phyloP scores from a whole-genome alignment of 1,140 invertebrate species.

The Ooceraea biroi region DNA sequence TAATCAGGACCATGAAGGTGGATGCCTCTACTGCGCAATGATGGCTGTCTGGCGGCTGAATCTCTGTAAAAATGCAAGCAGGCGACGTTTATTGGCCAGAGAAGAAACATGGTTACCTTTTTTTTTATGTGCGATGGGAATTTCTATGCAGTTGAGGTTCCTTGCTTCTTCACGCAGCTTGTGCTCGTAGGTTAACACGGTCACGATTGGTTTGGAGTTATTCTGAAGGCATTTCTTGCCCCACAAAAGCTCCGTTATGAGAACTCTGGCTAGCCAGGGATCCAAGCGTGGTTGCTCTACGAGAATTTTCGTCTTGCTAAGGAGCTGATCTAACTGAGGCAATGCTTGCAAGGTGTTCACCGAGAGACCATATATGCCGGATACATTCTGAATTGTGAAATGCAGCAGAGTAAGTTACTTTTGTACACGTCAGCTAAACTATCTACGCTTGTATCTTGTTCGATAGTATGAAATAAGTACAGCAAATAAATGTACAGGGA shows the following conservation, averaged over 20 bases:
- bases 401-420: background rate
- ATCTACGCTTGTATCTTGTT: background rate
- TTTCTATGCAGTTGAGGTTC: slow-evolving; percentile 69
- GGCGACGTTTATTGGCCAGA: slow-evolving; percentile 67
- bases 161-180: slow-evolving; percentile 84
- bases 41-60: slow-evolving; percentile 44
- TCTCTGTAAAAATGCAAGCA: slow-evolving; percentile 80
- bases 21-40: slow-evolving; percentile 15
- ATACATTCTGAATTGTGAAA: slow-evolving; percentile 87
- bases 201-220: slow-evolving; percentile 90
- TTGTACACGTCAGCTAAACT: background rate
- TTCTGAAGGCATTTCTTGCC: slow-evolving; percentile 90
- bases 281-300: slow-evolving; percentile 90
- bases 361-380: slow-evolving; percentile 91
- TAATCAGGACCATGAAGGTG: slow-evolving; percentile 82
- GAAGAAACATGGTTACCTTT: slow-evolving; percentile 81
- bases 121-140: slow-evolving; percentile 54
- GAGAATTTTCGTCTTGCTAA: slow-evolving; percentile 88
- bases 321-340: slow-evolving; percentile 88
- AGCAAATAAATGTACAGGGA: slow-evolving; percentile 8
- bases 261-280: slow-evolving; percentile 90
- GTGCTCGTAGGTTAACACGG: slow-evolving; percentile 89
- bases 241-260: slow-evolving; percentile 94
- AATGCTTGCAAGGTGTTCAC: slow-evolving; percentile 90
- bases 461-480: background rate